phyloP scores from a whole-genome alignment of 2,888 invertebrate genomes.

The Lepidocyrtinus sp. region DNA sequence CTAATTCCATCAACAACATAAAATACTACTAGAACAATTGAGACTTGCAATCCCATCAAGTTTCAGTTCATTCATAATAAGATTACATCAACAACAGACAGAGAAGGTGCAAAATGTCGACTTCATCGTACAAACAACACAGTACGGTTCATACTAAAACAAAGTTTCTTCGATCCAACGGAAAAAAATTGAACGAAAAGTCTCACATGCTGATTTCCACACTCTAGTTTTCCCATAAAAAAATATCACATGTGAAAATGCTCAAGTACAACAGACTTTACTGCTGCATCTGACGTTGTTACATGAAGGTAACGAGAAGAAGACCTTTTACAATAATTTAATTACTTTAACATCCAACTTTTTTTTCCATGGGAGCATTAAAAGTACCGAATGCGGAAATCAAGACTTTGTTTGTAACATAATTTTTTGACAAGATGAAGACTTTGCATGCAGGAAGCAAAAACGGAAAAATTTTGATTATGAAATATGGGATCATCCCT shows the following conservation, averaged over 20 bases:
- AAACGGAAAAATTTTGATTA: conserved; percentile 55
- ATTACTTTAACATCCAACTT: neutral
- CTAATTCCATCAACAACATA: neutral
- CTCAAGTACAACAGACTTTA: no score
- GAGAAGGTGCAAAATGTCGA: conserved; percentile 70
- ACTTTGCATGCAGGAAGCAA: conserved; percentile 53
- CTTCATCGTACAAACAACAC: conserved; percentile 56
- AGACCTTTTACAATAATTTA: neutral
- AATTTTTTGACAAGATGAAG: conserved; percentile 60
- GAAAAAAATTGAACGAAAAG: conserved; percentile 21
- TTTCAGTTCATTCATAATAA: neutral
- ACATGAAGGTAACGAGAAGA: neutral
- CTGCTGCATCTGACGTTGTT: neutral
- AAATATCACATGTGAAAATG: no score
- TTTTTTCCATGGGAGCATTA: conserved; percentile 23
- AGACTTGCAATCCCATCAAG: neutral
- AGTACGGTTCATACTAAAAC: conserved; percentile 22
- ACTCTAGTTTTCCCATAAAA: conserved; percentile 38
- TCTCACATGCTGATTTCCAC: conserved; percentile 49
- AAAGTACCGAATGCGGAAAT: conserved; percentile 61
- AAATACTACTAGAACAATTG: neutral
- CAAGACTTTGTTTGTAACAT: conserved; percentile 60
- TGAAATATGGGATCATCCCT: conserved; percentile 58
- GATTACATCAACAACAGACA: conserved; percentile 45
- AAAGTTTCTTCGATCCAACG: conserved; percentile 15